A percentile compares a stretch with the other conserved stretches of the same genome.
These are phyloP conservation scores for Neogobius melanostomus DNA, from an alignment of 2,113 vertebrate species.

Conservation along the genomic window DNA sequence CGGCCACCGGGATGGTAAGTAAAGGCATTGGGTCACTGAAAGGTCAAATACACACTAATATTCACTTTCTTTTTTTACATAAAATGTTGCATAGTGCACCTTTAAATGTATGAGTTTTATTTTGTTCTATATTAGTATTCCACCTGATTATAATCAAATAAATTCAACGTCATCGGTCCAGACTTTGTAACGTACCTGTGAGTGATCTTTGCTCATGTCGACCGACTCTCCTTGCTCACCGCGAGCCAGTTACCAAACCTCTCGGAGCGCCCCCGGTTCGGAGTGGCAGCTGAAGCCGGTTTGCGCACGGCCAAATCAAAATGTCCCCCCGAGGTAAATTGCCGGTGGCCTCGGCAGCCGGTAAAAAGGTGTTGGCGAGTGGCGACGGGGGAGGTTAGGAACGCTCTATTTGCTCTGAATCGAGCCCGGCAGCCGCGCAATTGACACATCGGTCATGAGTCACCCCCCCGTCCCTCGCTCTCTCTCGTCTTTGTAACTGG, in stretches of 20 bases:
- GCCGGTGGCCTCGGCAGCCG: conserved; percentile 9
- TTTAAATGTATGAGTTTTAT: too few species aligned
- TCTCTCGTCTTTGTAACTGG: conserved; percentile 18
- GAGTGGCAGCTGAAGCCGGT: background rate
- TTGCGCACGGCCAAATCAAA: conserved; percentile 17
- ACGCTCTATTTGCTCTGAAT: conserved; percentile 36
- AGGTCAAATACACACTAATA: too few species aligned
- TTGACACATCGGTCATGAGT: conserved; percentile 45
- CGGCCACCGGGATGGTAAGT: too few species aligned
- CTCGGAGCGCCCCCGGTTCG: background rate
- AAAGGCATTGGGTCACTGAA: too few species aligned
- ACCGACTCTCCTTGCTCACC: too few species aligned
- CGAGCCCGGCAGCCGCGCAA: conserved; percentile 41
- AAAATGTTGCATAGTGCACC: too few species aligned
- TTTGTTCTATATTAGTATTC: too few species aligned
- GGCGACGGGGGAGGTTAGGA: background rate
- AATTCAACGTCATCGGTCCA: too few species aligned
- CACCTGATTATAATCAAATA: too few species aligned
- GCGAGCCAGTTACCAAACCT: background rate
- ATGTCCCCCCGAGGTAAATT: background rate
- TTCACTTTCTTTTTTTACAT: too few species aligned
- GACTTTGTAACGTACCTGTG: too few species aligned
- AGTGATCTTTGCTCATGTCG: too few species aligned
- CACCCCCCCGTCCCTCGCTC: conserved; percentile 3
- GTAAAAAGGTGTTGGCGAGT: conserved; percentile 33